A percentile compares a stretch with the other conserved stretches of the same genome.
Evolutionary conservation across 2,888 invertebrate species (phyloP).

Genomic region (Diarsia brunnea): DNA sequence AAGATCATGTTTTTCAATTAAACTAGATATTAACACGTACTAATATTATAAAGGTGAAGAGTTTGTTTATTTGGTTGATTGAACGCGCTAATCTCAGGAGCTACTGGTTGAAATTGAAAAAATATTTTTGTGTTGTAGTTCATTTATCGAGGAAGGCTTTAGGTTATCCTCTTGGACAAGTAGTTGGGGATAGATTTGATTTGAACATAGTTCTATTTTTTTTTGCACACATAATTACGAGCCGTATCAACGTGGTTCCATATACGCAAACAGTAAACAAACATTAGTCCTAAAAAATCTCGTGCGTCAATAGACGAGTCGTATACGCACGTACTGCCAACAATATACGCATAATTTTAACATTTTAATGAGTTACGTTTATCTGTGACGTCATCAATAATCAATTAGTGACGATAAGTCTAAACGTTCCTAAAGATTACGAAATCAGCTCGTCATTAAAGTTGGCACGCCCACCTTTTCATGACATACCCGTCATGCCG

Average conservation of each 20-base stretch:
- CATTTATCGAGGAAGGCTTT: no score
- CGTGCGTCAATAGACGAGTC: conserved; percentile 30
- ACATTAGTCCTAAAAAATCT: neutral
- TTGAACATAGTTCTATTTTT: neutral
- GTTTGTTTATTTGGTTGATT: no score
- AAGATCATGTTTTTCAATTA: no score
- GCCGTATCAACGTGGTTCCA: neutral
- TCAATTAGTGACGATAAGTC: neutral
- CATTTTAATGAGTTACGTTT: neutral
- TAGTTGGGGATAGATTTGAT: conserved; percentile 14
- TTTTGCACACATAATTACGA: conserved; percentile 1
- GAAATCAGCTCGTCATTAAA: conserved; percentile 4
- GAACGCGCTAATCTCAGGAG: no score
- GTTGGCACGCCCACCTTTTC: conserved; percentile 46
- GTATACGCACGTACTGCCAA: neutral
- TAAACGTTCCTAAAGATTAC: neutral
- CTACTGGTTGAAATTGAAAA: no score
- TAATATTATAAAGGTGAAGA: no score
- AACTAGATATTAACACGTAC: no score
- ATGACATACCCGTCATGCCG: conserved; percentile 15
- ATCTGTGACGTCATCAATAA: conserved; percentile 1
- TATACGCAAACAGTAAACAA: neutral
- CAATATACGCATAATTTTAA: conserved; percentile 15
- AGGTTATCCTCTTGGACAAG: no score
- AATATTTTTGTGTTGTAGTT: no score